A percentile compares a stretch with the other conserved stretches of the same genome.
Conservation (phyloP, 2,888 invertebrate species). For the Zygogramma bicolorata region DNA sequence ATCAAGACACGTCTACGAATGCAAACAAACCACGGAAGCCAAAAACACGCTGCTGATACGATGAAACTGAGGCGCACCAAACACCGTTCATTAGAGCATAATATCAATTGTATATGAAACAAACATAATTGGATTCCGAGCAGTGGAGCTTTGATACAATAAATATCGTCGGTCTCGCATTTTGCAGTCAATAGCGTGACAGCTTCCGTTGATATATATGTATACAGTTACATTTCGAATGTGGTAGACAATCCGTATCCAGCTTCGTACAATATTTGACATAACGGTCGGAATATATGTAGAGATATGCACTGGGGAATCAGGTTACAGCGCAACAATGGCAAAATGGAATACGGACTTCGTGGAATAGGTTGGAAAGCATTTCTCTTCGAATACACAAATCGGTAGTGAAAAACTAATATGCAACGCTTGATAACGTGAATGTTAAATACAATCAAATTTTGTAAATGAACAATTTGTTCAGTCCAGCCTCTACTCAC, state of each 20-base stretch:
- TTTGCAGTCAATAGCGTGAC: slow-evolving; percentile 52
- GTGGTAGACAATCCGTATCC: slow-evolving; percentile 22
- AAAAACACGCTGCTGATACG: too few relatives aligned
- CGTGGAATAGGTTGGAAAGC: too few relatives aligned
- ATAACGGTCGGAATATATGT: neutral
- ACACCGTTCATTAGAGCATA: neutral
- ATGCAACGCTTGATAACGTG: too few relatives aligned
- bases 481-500: too few relatives aligned
- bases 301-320: neutral
- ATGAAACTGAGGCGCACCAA: too few relatives aligned
- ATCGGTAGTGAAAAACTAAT: too few relatives aligned
- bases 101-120: neutral
- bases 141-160: slow-evolving; percentile 23
- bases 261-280: slow-evolving; percentile 28
- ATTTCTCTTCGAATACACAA: too few relatives aligned
- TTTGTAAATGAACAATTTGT: too few relatives aligned
- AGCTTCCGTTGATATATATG: slow-evolving; percentile 51
- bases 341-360: too few relatives aligned
- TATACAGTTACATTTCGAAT: neutral
- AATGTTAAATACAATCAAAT: too few relatives aligned
- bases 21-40: too few relatives aligned
- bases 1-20: too few relatives aligned
- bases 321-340: neutral
- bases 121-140: neutral
- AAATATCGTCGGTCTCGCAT: slow-evolving; percentile 36